phyloP scores from a whole-genome alignment of 2,888 invertebrate species.

The Oligia latruncula region DNA sequence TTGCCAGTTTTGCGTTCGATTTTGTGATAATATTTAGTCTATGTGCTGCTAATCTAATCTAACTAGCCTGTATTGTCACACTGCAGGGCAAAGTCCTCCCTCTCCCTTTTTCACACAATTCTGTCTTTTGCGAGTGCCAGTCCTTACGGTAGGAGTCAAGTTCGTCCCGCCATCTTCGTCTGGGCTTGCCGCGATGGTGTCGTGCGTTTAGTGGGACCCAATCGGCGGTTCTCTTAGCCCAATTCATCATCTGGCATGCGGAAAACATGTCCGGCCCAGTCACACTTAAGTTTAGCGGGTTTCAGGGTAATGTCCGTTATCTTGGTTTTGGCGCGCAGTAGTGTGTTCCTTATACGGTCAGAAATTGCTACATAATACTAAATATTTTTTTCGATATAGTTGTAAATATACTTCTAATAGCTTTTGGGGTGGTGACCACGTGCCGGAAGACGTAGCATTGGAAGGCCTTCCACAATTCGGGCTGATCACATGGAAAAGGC shows the following conservation, averaged over 20 bases:
- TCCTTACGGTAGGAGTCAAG: too few species aligned
- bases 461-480: background rate
- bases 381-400: background rate
- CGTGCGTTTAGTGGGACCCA: background rate
- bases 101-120: background rate
- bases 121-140: background rate
- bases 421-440: background rate
- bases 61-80: background rate
- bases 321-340: too few species aligned
- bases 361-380: background rate
- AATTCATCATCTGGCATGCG: background rate
- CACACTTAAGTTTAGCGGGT: background rate
- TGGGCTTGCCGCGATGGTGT: too few species aligned
- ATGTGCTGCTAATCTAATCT: background rate
- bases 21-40: constrained; percentile 34
- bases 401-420: background rate
- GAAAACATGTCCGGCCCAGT: too few species aligned
- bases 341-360: background rate
- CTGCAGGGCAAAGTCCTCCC: background rate
- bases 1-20: constrained; percentile 25
- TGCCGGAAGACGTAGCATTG: too few species aligned
- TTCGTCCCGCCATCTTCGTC: too few species aligned
- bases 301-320: background rate
- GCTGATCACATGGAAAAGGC: too few species aligned
- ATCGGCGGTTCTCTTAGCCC: background rate